These are phyloP conservation scores for Heliconius nattereri DNA, from an alignment of 1,140 invertebrate species.

Conservation along the genomic window DNA sequence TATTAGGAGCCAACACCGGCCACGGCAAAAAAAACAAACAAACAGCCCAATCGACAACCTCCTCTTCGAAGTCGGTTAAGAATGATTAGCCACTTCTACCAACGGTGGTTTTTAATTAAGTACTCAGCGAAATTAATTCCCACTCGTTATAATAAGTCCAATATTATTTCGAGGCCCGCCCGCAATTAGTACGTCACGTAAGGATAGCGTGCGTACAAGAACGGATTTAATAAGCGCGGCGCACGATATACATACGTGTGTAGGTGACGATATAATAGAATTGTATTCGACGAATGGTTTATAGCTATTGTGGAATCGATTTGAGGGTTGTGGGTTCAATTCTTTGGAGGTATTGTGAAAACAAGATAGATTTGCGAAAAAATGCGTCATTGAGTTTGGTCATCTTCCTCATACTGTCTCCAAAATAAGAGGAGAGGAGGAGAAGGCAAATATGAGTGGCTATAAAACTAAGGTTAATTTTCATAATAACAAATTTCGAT, in stretches of 20 bases:
- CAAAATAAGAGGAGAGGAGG: not conserved
- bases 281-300: not conserved
- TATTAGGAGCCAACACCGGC: too few species aligned
- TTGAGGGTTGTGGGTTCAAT: too few species aligned
- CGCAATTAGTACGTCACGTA: conserved; percentile 62
- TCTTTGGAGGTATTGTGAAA: too few species aligned
- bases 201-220: conserved; percentile 60
- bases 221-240: conserved; percentile 46
- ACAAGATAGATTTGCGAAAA: too few species aligned
- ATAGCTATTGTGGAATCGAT: too few species aligned
- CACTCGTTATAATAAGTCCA: conserved; percentile 45
- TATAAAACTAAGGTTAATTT: not conserved
- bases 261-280: conserved; percentile 28
- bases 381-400: not conserved
- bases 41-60: too few species aligned
- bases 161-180: conserved; percentile 51
- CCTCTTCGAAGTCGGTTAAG: not conserved
- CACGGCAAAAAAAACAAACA: too few species aligned
- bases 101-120: conserved; percentile 33
- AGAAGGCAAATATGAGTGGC: not conserved
- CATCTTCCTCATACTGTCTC: not conserved
- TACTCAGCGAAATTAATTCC: conserved; percentile 32
- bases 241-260: conserved; percentile 30
- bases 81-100: conserved; percentile 14
- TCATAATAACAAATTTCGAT: conserved; percentile 43